A percentile compares a stretch with the other conserved stretches of the same genome.
These are phyloP conservation scores for Druon quercuslanigerum DNA, from an alignment of 1,140 invertebrate species.

Conservation along the genomic window DNA sequence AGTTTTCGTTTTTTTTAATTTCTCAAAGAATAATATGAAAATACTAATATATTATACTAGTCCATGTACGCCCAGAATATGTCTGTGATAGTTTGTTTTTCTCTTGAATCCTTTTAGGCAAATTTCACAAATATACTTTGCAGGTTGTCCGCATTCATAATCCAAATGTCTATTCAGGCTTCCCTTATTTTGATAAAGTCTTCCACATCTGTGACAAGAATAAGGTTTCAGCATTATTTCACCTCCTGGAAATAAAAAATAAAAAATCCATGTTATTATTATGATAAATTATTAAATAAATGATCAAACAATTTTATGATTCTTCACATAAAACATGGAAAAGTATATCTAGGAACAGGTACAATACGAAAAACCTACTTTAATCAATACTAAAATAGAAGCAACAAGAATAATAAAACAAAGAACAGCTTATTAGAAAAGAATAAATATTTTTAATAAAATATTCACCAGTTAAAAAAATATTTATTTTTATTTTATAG, in stretches of 20 bases:
- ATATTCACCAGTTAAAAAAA: too few species aligned
- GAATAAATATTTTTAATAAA: too few species aligned
- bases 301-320: too few species aligned
- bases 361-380: too few species aligned
- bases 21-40: neutral
- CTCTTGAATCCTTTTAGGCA: slow-evolving; percentile 59
- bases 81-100: slow-evolving; percentile 60
- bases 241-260: neutral
- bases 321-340: too few species aligned
- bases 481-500: too few species aligned
- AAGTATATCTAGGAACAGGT: too few species aligned
- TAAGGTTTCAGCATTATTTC: slow-evolving; percentile 25
- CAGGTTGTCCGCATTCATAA: slow-evolving; percentile 57
- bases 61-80: slow-evolving; percentile 55
- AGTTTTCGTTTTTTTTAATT: neutral
- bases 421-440: too few species aligned
- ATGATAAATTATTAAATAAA: neutral
- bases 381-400: too few species aligned
- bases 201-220: slow-evolving; percentile 39
- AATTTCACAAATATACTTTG: slow-evolving; percentile 52
- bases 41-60: neutral
- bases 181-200: slow-evolving; percentile 45
- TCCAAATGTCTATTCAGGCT: slow-evolving; percentile 57
- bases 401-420: too few species aligned
- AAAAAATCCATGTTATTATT: neutral